These are phyloP conservation scores for Todiramphus chloris DNA, from an alignment of 2,113 vertebrate species.

Conservation along the genomic window DNA sequence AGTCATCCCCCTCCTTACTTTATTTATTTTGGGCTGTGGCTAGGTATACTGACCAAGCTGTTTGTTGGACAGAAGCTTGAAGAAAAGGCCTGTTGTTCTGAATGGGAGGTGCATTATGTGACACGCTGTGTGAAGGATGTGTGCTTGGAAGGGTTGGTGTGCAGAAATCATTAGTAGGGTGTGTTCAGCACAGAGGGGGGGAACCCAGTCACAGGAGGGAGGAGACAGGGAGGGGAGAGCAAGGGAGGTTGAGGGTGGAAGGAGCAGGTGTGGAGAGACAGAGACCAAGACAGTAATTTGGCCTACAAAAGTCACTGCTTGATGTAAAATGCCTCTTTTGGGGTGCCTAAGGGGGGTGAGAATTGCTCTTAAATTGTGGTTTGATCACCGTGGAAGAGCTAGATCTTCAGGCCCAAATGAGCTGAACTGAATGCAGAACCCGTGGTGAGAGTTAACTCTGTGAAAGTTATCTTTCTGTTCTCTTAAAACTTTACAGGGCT, in stretches of 20 bases:
- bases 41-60: background rate
- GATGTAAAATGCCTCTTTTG: background rate
- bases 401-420: background rate
- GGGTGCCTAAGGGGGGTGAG: background rate
- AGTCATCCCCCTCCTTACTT: background rate
- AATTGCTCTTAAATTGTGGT: background rate
- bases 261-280: background rate
- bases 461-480: background rate
- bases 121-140: background rate
- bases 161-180: conserved; percentile 5
- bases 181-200: background rate
- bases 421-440: background rate
- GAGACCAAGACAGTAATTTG: background rate
- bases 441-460: background rate
- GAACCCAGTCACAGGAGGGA: background rate
- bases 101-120: background rate
- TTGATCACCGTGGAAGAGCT: background rate
- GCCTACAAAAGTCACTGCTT: background rate
- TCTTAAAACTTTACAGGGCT: background rate
- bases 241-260: background rate
- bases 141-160: conserved; percentile 19
- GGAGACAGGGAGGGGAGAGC: background rate
- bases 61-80: background rate
- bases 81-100: conserved; percentile 43
- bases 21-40: background rate